These are phyloP conservation scores for Chrysoperla carnea DNA, from an alignment of 1,140 invertebrate genomes.

Conservation along the genomic window DNA sequence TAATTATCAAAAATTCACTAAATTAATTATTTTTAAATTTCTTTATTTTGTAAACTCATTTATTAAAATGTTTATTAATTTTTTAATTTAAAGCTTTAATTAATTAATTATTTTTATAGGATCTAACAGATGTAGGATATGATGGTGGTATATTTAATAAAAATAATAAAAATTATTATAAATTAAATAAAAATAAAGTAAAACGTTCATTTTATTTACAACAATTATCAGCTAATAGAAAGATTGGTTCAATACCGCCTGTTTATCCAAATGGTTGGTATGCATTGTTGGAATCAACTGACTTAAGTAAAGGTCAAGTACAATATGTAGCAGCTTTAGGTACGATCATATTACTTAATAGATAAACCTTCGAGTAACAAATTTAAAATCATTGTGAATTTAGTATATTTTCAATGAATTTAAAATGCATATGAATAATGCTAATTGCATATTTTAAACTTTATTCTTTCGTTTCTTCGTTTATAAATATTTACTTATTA, in stretches of 20 bases:
- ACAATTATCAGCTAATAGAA: constrained; percentile 21
- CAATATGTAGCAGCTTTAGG: constrained; percentile 49
- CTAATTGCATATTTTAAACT: background rate
- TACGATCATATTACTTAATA: constrained; percentile 13
- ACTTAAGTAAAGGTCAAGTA: constrained; percentile 39
- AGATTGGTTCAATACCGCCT: constrained; percentile 46
- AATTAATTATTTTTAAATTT: too few relatives aligned
- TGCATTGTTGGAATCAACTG: constrained; percentile 47
- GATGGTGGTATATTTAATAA: background rate
- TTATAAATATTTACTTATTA: background rate
- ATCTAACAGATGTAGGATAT: background rate
- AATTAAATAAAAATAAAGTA: background rate
- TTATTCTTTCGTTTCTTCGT: background rate
- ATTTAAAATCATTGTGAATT: background rate
- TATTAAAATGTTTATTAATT: too few relatives aligned
- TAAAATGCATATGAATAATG: background rate
- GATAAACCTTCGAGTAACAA: background rate
- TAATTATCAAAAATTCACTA: too few relatives aligned
- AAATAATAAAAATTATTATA: background rate
- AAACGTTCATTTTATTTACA: background rate
- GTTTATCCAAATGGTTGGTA: constrained; percentile 88
- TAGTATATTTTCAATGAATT: background rate
- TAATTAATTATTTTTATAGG: background rate
- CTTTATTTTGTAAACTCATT: too few relatives aligned
- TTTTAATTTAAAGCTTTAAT: too few relatives aligned